A percentile compares a stretch with the other conserved stretches of the same genome.
Evolutionary conservation across 1,140 invertebrate genomes (phyloP).

Genomic region (Pseudobourletiella spinata): DNA sequence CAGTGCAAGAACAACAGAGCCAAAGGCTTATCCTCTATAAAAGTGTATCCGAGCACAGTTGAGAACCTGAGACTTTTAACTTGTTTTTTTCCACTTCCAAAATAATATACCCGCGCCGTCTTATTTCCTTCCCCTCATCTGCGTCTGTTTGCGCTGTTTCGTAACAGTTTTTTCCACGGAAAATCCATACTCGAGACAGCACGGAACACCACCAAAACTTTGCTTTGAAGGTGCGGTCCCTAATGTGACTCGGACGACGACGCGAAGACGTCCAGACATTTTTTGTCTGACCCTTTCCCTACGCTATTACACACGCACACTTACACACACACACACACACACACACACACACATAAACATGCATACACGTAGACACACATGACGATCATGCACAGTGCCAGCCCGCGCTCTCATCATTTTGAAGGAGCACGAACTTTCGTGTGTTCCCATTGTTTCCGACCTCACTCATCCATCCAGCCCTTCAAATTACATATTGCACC

Average conservation of each 20-base stretch:
- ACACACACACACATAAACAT: no score
- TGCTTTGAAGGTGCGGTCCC: no score
- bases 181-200: no score
- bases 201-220: no score
- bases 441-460: no score
- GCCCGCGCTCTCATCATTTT: background rate
- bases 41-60: background rate
- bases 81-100: no score
- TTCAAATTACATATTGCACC: conserved; percentile 1
- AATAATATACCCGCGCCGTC: background rate
- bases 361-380: no score
- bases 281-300: background rate
- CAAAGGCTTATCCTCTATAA: background rate
- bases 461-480: background rate
- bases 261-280: background rate
- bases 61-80: no score
- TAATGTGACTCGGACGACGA: no score
- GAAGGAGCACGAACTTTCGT: no score
- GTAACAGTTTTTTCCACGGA: no score
- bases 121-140: background rate
- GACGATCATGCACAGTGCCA: background rate
- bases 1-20: background rate
- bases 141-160: no score
- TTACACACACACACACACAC: background rate
- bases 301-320: background rate